Evolutionary conservation across 2,797 vertebrate species (phyloP).

Genomic region (Ateles fusciceps): DNA sequence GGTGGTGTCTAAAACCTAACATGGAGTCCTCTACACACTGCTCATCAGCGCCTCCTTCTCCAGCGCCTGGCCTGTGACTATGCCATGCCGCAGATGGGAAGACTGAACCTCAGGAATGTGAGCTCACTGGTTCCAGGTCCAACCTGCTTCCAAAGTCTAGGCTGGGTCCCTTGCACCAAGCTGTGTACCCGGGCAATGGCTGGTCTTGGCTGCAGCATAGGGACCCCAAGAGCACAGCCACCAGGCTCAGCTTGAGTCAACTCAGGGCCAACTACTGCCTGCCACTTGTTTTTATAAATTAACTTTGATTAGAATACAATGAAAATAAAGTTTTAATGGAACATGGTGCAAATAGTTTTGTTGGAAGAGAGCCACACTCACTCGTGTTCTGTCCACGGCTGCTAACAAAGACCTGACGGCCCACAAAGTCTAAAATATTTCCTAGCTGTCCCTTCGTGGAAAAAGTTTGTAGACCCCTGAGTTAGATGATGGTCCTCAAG

Average conservation of each 20-base stretch:
- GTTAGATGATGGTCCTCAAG: not conserved
- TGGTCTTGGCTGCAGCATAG: not conserved
- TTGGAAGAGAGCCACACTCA: not conserved
- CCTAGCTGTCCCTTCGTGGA: not conserved
- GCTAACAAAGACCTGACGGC: not conserved
- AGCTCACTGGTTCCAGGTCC: not conserved
- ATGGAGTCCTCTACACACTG: not conserved
- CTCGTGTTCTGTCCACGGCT: rapidly evolving
- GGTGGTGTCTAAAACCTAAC: not conserved
- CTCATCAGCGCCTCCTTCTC: not conserved
- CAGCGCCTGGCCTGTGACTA: not conserved
- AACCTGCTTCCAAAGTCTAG: not conserved
- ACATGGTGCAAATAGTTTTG: conserved; percentile 10
- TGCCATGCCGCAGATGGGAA: not conserved
- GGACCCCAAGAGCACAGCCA: not conserved
- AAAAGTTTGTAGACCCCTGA: not conserved
- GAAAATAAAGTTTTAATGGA: conserved; percentile 32
- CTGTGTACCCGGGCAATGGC: not conserved
- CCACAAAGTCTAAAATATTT: not conserved
- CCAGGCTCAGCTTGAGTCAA: not conserved
- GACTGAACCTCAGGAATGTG: not conserved
- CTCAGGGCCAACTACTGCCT: not conserved
- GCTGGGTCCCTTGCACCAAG: too few species aligned
- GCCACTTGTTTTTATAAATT: not conserved
- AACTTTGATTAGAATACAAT: conserved; percentile 26